A percentile compares a stretch with the other conserved stretches of the same genome.
Evolutionary conservation across 2,888 invertebrate species (phyloP).

Genomic region (Molorchus minor): DNA sequence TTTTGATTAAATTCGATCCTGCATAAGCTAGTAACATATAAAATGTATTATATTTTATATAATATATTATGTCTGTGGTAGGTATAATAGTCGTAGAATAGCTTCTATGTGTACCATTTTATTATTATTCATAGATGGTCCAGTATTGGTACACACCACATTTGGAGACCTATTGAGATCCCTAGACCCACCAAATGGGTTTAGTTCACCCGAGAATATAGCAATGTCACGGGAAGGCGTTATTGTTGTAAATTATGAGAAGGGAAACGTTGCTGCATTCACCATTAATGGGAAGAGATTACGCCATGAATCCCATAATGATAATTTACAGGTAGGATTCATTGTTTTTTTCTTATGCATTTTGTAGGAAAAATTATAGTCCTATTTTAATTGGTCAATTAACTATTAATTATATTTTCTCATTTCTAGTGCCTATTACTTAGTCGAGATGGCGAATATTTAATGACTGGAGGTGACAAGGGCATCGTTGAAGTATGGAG

Average conservation of each 20-base stretch:
- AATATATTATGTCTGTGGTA: too few species aligned
- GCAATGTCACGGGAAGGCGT: conserved; percentile 97
- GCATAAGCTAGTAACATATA: not conserved
- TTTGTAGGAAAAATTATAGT: too few species aligned
- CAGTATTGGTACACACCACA: conserved; percentile 96
- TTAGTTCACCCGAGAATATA: conserved; percentile 83
- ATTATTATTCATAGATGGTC: conserved; percentile 76
- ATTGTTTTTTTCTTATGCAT: not conserved
- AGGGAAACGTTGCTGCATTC: conserved; percentile 91
- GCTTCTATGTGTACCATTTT: not conserved
- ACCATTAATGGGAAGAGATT: conserved; percentile 93
- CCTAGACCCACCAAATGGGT: conserved; percentile 82
- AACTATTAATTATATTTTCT: conserved; percentile 8
- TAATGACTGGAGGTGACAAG: conserved; percentile 96
- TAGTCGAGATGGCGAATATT: conserved; percentile 98
- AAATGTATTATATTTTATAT: not conserved
- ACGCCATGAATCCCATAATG: conserved; percentile 90
- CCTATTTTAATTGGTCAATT: too few species aligned
- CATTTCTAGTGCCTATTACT: conserved; percentile 82
- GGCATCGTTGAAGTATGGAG: conserved; percentile 99
- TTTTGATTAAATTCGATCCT: too few species aligned
- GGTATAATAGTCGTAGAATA: too few species aligned
- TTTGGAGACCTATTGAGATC: conserved; percentile 95
- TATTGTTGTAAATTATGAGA: conserved; percentile 92
- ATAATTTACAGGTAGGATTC: conserved; percentile 85